Conservation (phyloP, 1,140 invertebrate genomes). For the Pemphigus obesinymphae region DNA sequence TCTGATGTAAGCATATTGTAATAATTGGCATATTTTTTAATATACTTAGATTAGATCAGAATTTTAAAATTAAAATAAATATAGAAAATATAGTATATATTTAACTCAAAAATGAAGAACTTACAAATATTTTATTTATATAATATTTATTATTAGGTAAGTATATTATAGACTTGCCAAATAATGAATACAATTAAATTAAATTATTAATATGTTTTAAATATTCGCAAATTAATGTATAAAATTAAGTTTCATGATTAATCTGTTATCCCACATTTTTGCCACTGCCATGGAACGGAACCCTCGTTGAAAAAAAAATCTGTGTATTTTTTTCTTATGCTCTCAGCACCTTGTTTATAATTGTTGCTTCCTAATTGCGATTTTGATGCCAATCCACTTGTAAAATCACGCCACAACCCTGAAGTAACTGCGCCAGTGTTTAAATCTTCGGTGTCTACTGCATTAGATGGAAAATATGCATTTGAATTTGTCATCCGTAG, state of each 20-base stretch:
- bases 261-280: constrained; percentile 1
- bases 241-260: constrained; percentile 1
- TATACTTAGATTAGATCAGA: neutral
- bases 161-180: neutral
- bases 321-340: neutral
- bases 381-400: neutral
- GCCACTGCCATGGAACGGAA: constrained; percentile 2
- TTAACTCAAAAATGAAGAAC: neutral
- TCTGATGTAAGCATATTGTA: neutral
- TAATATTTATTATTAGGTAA: neutral
- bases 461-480: constrained; percentile 11
- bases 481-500: neutral
- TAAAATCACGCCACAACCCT: neutral
- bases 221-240: neutral
- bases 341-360: neutral
- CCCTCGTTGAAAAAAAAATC: neutral
- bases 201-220: constrained; percentile 5
- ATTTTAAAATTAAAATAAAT: neutral
- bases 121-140: constrained; percentile 7
- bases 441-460: neutral
- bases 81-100: neutral
- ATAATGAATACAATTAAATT: constrained; percentile 8
- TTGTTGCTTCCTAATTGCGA: constrained; percentile 2
- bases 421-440: neutral
- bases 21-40: constrained; percentile 4